Evolutionary conservation across 2,113 vertebrate species (phyloP), one percentile per base, ranked within the genome.

Genomic region (Forbesichthys agassizii): DNA sequence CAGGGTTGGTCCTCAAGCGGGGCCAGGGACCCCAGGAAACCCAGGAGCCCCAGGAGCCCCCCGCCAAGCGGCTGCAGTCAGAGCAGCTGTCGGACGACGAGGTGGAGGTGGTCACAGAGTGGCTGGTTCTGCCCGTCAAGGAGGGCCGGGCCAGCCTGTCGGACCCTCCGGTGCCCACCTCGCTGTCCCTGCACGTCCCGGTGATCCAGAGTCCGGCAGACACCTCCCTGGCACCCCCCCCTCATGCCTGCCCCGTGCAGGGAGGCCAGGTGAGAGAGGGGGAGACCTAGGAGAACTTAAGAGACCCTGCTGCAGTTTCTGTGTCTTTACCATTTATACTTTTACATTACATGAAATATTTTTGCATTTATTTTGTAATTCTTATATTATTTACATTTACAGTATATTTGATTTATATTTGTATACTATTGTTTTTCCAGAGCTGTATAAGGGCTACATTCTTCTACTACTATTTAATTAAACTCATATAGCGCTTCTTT

Each of bases 101-200:
- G 54, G 92, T 94, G 69, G 89, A 94, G 86, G 88, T 93, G 4
- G 84, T 94, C 12, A 92, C 91, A 0, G 93, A 94, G 73, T 93
- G 91, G 93, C 86, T 83, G 48, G 79, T 85, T 1, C 88, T 88
- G 3, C 73, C 86, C 0, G 65, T 73, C 11, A 36, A 71, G 48
- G 79, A 88, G 69, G 82, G 68, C 3, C 66, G 69, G 11, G 72
- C 70, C 56, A 60, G 58, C 16, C 48, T 57, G 9, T 12, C 66
- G 42, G 83, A 88, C 54, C 20, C 48, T 4, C 54, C 62, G 0
- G 65, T 70, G 0, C 16, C 72, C 27, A 64, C 73, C 12, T 68
- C 77, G 0, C 58, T 80, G 0, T 61, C 77, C 0, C 75, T 81
- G 20, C 83, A 93, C 55, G 75, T 91, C 56, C 81, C 84, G 1